These are phyloP conservation scores for Paraescarpia echinospica DNA, from an alignment of 1,140 invertebrate genomes.

Conservation along the genomic window DNA sequence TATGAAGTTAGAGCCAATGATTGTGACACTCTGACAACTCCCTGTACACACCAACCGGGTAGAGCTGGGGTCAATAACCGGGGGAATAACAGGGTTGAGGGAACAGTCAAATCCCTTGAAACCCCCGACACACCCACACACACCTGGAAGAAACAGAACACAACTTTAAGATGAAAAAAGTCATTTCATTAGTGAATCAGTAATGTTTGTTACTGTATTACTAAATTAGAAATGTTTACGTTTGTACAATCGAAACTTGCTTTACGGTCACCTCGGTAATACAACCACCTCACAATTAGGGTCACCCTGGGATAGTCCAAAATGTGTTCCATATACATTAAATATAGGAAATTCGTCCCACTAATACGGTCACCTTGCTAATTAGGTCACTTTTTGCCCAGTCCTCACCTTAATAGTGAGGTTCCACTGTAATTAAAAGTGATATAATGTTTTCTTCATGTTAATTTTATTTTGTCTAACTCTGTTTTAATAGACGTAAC, in stretches of 20 bases:
- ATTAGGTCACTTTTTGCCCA: too few relatives aligned
- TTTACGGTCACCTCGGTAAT: too few relatives aligned
- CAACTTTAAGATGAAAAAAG: neutral
- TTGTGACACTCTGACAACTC: neutral
- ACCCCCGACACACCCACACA: slow-evolving; percentile 12
- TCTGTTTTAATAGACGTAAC: too few relatives aligned
- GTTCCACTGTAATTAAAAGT: too few relatives aligned
- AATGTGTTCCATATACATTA: too few relatives aligned
- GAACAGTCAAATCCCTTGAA: neutral
- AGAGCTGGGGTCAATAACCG: neutral
- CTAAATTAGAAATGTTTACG: neutral
- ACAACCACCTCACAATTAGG: too few relatives aligned
- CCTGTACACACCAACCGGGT: neutral
- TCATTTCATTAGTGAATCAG: neutral
- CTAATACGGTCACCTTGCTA: too few relatives aligned
- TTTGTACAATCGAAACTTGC: neutral
- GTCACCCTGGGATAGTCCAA: too few relatives aligned
- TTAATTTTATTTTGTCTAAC: neutral
- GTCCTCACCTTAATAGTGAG: too few relatives aligned
- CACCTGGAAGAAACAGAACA: neutral
- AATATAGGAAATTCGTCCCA: too few relatives aligned
- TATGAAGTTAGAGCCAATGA: neutral
- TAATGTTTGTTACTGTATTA: neutral
- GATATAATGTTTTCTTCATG: too few relatives aligned
- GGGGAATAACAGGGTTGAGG: neutral